Evolutionary conservation across 2,113 vertebrate species (phyloP).

Genomic region (Gulo gulo): DNA sequence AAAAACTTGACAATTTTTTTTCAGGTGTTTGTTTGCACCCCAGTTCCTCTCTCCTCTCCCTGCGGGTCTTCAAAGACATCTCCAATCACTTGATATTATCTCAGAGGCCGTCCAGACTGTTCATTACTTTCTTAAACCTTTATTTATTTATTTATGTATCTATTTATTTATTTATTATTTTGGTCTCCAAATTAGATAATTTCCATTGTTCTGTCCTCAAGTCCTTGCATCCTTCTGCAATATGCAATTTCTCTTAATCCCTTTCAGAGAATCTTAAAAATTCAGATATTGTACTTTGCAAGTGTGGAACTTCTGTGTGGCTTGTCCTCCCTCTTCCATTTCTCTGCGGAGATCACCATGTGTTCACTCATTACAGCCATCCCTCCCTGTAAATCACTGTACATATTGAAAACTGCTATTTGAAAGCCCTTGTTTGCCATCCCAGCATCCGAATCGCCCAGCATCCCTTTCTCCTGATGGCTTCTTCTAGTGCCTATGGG

Average conservation of each 20-base stretch:
- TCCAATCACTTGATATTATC: rapidly evolving
- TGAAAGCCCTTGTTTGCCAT: background rate
- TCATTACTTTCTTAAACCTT: background rate
- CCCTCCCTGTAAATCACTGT: background rate
- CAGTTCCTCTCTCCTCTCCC: background rate
- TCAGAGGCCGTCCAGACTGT: rapidly evolving
- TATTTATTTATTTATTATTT: background rate
- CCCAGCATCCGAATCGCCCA: too few relatives aligned
- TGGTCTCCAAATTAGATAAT: background rate
- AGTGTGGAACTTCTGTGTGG: background rate
- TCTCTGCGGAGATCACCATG: background rate
- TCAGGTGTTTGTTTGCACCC: background rate
- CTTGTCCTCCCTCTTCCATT: background rate
- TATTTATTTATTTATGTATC: background rate
- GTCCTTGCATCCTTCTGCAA: background rate
- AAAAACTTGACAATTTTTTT: background rate
- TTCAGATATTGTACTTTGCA: background rate
- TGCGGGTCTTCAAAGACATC: rapidly evolving
- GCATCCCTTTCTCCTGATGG: background rate
- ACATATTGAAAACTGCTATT: background rate
- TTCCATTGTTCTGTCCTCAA: background rate
- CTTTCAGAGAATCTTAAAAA: background rate
- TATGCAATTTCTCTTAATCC: background rate
- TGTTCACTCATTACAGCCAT: rapidly evolving
- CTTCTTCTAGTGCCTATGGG: background rate